These are phyloP conservation scores for Smutsia gigantea DNA, from an alignment of 2,797 vertebrate species.

Conservation along the genomic window DNA sequence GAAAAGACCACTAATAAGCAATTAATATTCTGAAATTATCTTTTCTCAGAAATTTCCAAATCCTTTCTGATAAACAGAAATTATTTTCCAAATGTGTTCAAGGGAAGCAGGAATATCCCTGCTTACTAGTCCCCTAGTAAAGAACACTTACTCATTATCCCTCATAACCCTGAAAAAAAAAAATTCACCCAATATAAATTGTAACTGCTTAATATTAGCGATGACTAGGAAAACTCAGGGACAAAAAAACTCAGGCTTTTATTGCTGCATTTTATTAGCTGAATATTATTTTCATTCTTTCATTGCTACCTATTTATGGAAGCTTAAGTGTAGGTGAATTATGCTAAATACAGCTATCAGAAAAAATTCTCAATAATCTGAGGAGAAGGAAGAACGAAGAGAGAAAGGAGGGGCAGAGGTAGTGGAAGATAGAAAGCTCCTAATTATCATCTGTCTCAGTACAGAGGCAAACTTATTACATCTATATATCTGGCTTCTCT, in stretches of 20 bases:
- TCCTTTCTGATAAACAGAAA: slow-evolving; percentile 62
- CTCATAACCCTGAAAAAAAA: neutral
- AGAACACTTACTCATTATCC: slow-evolving; percentile 6
- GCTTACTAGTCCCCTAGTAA: neutral
- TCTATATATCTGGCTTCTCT: neutral
- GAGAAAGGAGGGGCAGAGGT: neutral
- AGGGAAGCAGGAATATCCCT: neutral
- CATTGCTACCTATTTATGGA: neutral
- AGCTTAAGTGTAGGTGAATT: neutral
- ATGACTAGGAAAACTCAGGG: neutral
- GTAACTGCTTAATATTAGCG: neutral
- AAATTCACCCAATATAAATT: neutral
- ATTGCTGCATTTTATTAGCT: neutral
- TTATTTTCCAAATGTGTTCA: slow-evolving; percentile 60
- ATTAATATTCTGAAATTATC: slow-evolving; percentile 63
- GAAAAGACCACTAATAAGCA: slow-evolving; percentile 55
- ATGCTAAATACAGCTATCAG: neutral
- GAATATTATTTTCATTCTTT: slow-evolving; percentile 4
- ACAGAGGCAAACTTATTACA: neutral
- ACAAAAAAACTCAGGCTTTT: neutral
- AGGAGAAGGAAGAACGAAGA: neutral
- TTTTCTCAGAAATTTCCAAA: slow-evolving; percentile 73
- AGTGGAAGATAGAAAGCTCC: neutral
- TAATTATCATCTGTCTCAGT: neutral
- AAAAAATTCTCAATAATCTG: neutral